Evolutionary conservation across 23 tunicate species (phyloP), one percentile per base, ranked within the genome.

Genomic region (Diplosoma virens): DNA sequence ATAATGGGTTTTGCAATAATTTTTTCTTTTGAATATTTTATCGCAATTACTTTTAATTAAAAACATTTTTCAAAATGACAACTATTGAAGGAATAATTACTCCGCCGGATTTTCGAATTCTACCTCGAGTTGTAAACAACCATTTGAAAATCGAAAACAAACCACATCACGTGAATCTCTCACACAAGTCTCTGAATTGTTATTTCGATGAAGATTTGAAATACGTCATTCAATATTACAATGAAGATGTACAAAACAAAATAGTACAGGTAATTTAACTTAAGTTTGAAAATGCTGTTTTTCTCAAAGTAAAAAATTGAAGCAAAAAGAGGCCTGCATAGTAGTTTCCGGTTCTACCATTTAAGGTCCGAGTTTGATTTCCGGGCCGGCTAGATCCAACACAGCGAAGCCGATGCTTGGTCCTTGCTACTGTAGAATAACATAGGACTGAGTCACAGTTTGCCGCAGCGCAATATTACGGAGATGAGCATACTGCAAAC

Each of bases 151-250:
- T 81, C 17, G 18, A 27, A 30, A 81, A 81, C 72, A 30, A 36
- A 1, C 86, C 86, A 0, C 63, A 71, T 31, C n/a, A 20, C 20
- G 86, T 81, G 9, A 2, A 24, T 5, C 45, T 24, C 18, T 27
- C 79, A 60, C 59, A 81, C 66, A 81, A 81, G 45, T 59, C 72
- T 0, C 75, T 81, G 27, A 17, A 25, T 2, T 81, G 86, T 31
- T 80, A 67, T 53, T 81, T 58, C 61, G 23, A 58, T 2, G 77
- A 80, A 0, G 25, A 24, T 14, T 33, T 80, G 2, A 3, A 20
- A 16, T 80, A 80, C 55, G 17, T n/a, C 56, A 80, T 80, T n/a
- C 21, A 23, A 1, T 80, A 68, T 47, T 80, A 72, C 47, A 18
- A 29, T 27, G 25, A 47, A 29, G 66, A 77, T 27, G 82, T 59